Base-by-base conservation (phyloP, 2,888 invertebrate genomes). In the Therioaphis trifolii region DNA sequence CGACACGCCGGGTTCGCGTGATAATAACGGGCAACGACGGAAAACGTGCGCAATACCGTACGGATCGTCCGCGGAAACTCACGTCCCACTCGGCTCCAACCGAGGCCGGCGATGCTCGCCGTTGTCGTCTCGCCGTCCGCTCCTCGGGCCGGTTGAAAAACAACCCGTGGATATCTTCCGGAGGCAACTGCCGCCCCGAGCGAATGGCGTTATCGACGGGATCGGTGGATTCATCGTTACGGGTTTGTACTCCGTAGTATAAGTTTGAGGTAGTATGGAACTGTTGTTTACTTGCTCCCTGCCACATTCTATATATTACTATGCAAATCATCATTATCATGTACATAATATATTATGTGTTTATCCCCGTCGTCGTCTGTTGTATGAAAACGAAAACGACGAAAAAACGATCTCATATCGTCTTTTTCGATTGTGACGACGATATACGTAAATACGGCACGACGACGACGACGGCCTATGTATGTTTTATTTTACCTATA, bases 401-500 rank as follows among this genome's bases (percentile, higher is more conserved):
- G 35, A 74, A 40, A 43, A 58, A 5, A n/a, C 61, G 76, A 63
- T 66, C 29, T 29, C 46, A n/a, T 24, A 58, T 61, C 40, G 74
- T 5, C 0, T 75, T 46, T 76, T 46, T 46, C 58, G 46, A 63
- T 12, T n/a, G 46, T 27, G 63, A 46, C 27, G 27, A 46, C 29
- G 12, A 24, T 27, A 24, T 40, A 9, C 29, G 29, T 40, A 9
- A 18, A 43, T 68, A 68, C 78, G 78, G 78, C 78, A 78, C 78
- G 68, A 78, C 78, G 68, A 78, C 52, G 78, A 78, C 78, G 78
- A 78, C 68, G 66, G 78, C 66, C 5, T 3, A n/a, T n/a, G 27
- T 55, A n/a, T 18, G n/a, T 46, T 46, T 46, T 46, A 14, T 46
- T 46, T 9, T 46, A 46, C n/a, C n/a, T n/a, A n/a, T n/a, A 35